Conservation (phyloP, 2,888 invertebrate genomes). For the Dynastes grantii region DNA sequence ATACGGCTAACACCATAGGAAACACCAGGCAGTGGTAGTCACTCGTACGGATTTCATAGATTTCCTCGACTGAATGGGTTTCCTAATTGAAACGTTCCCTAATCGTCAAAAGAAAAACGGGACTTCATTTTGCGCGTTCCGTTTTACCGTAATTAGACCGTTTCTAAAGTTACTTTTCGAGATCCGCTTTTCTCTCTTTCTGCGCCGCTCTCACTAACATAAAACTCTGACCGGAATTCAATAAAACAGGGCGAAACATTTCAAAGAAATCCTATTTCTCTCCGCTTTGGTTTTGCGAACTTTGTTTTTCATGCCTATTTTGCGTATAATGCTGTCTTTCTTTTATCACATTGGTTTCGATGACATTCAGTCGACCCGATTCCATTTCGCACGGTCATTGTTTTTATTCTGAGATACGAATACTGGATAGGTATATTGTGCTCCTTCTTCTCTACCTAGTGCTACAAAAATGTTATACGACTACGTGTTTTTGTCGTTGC, state of each 20-base stretch:
- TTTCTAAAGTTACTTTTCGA: constrained; percentile 55
- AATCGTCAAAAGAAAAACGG: constrained; percentile 47
- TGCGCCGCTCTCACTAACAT: constrained; percentile 38
- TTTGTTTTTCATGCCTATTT: constrained; percentile 49
- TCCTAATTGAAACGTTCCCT: constrained; percentile 47
- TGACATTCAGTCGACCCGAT: constrained; percentile 41
- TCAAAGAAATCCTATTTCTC: constrained; percentile 58
- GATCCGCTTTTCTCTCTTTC: constrained; percentile 43
- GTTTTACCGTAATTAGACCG: constrained; percentile 57
- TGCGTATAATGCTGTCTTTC: constrained; percentile 28
- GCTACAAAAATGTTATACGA: background rate
- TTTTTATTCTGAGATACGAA: constrained; percentile 19
- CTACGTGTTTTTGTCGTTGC: background rate
- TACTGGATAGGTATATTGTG: constrained; percentile 17
- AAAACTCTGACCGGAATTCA: constrained; percentile 60
- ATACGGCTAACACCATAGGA: constrained; percentile 18
- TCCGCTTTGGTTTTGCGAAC: constrained; percentile 54
- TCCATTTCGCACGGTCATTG: constrained; percentile 31
- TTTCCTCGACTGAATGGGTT: constrained; percentile 44
- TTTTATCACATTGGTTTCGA: constrained; percentile 30
- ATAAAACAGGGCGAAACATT: constrained; percentile 61
- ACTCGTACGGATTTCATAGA: constrained; percentile 44
- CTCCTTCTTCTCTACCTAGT: background rate
- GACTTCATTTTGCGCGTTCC: constrained; percentile 45
- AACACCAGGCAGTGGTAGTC: constrained; percentile 24